Percentiles rank a stretch among this genome's conserved stretches.
Conservation (phyloP, 1,140 invertebrate species). For the Sycobia sp. region DNA sequence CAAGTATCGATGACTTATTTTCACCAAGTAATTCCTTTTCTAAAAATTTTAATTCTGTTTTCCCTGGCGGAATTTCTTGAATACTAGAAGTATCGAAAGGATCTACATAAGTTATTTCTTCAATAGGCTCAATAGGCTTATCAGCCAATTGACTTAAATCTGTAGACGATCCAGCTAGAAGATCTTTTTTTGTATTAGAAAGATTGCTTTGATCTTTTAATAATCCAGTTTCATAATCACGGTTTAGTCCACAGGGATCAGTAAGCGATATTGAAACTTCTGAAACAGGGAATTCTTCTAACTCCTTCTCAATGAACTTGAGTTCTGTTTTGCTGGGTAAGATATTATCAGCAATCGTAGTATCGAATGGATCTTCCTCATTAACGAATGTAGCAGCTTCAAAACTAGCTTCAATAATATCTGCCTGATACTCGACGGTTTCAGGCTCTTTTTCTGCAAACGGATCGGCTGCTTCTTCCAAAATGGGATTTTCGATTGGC, state of each 20-base stretch:
- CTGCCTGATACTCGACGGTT: constrained; percentile 41
- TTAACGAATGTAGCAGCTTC: constrained; percentile 56
- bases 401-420: constrained; percentile 56
- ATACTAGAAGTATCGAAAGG: constrained; percentile 85
- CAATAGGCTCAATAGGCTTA: constrained; percentile 69
- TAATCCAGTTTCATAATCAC: constrained; percentile 58
- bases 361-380: constrained; percentile 82
- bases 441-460: constrained; percentile 53
- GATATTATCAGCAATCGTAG: constrained; percentile 79
- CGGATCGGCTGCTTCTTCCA: constrained; percentile 54
- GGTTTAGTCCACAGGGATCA: constrained; percentile 60
- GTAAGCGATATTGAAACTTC: constrained; percentile 55
- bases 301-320: constrained; percentile 68
- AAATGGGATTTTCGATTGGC: constrained; percentile 35
- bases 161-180: constrained; percentile 75
- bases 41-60: constrained; percentile 77
- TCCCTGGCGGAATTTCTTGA: constrained; percentile 72
- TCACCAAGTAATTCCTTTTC: constrained; percentile 76
- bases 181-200: constrained; percentile 56
- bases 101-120: constrained; percentile 72
- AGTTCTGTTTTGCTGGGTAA: constrained; percentile 71
- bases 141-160: constrained; percentile 74
- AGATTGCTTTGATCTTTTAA: constrained; percentile 23
- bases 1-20: constrained; percentile 31
- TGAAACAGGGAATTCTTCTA: constrained; percentile 56